These are phyloP conservation scores for Leptinotarsa undecemlineata DNA, from an alignment of 1,140 invertebrate genomes.

Conservation along the genomic window DNA sequence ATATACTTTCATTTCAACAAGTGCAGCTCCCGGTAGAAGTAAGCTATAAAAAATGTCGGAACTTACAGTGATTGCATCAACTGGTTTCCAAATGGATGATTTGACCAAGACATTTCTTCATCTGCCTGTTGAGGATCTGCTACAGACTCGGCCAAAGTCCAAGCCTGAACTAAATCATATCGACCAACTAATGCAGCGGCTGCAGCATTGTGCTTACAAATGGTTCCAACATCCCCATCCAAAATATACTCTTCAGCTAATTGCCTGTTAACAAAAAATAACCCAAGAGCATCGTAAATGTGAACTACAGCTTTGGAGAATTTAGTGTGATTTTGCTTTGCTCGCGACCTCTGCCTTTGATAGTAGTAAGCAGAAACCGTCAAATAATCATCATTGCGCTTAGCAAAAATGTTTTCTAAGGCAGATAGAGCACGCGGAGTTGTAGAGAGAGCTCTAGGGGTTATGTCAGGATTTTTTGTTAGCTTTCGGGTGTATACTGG, in stretches of 20 bases:
- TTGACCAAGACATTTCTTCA: slow-evolving; percentile 72
- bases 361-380: slow-evolving; percentile 78
- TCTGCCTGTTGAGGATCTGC: slow-evolving; percentile 63
- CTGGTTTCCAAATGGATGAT: slow-evolving; percentile 84
- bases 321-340: slow-evolving; percentile 38
- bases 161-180: slow-evolving; percentile 82
- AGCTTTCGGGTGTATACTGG: slow-evolving; percentile 73
- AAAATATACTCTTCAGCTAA: slow-evolving; percentile 84
- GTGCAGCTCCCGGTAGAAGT: too few species aligned
- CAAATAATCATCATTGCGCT: slow-evolving; percentile 61
- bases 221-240: slow-evolving; percentile 64
- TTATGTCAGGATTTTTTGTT: slow-evolving; percentile 66
- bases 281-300: slow-evolving; percentile 78
- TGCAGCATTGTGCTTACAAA: slow-evolving; percentile 81
- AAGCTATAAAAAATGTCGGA: background rate
- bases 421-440: slow-evolving; percentile 82
- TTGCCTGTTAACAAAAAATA: slow-evolving; percentile 78
- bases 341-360: slow-evolving; percentile 56
- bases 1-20: too few species aligned
- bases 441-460: slow-evolving; percentile 48
- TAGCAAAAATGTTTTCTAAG: slow-evolving; percentile 65
- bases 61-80: slow-evolving; percentile 79
- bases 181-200: slow-evolving; percentile 74
- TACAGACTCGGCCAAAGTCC: slow-evolving; percentile 78
- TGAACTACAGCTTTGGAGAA: slow-evolving; percentile 64